Evolutionary conservation across 2,113 vertebrate species (phyloP).

Genomic region (Cyanoderma ruficeps): DNA sequence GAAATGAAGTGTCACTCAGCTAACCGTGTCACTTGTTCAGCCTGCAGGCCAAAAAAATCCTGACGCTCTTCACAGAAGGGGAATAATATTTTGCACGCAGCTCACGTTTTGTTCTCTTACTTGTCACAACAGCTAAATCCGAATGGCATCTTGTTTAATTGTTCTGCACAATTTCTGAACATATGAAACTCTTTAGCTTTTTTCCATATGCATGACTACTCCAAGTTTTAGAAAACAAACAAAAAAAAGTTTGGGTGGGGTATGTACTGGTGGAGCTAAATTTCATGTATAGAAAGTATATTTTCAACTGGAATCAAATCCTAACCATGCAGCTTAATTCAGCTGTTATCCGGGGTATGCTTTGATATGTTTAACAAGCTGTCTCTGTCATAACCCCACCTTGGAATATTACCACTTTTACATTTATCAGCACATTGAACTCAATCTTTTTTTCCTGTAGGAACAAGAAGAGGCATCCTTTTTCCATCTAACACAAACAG

Average conservation of each 20-base stretch:
- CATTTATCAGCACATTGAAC: background rate
- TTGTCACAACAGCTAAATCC: background rate
- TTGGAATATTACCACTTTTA: constrained; percentile 10
- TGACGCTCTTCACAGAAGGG: background rate
- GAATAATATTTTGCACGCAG: background rate
- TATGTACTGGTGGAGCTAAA: background rate
- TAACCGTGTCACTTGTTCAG: background rate
- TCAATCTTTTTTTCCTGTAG: background rate
- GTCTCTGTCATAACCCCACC: background rate
- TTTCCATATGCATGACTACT: background rate
- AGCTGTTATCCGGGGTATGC: background rate
- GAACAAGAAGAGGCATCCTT: background rate
- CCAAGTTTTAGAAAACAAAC: background rate
- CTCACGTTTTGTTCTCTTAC: background rate
- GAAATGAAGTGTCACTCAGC: background rate
- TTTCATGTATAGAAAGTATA: background rate
- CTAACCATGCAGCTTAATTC: background rate
- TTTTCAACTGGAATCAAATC: background rate
- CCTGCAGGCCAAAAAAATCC: background rate
- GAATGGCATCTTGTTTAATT: constrained; percentile 8
- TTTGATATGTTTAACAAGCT: constrained; percentile 30
- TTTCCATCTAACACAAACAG: background rate
- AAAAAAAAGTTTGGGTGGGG: background rate
- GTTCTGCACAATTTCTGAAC: background rate
- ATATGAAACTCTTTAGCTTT: background rate